Conservation (phyloP, 2,888 invertebrate genomes). For the Drosophila austrosaltans region DNA sequence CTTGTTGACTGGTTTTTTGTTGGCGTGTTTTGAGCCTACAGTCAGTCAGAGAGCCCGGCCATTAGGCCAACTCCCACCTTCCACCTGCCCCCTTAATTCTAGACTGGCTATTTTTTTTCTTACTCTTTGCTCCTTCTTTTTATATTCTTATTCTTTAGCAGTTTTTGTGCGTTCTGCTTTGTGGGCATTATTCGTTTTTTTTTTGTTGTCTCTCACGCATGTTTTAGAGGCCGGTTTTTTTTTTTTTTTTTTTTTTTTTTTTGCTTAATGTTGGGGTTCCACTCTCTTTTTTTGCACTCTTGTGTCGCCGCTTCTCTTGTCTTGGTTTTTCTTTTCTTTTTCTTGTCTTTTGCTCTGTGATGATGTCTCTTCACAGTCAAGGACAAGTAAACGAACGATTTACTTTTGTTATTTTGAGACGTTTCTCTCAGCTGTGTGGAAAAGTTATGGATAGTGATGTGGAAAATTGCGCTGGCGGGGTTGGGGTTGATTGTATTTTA, state of each 20-base stretch:
- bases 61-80: constrained; percentile 5
- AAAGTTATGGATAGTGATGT: constrained; percentile 1
- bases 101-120: constrained; percentile 32
- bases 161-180: constrained; percentile 45
- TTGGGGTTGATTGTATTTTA: background rate
- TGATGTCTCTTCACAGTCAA: constrained; percentile 67
- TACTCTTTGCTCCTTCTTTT: constrained; percentile 43
- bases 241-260: constrained; percentile 52
- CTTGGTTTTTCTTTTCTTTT: constrained; percentile 16
- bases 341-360: constrained; percentile 18
- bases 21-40: constrained; percentile 11
- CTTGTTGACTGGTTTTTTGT: constrained; percentile 41
- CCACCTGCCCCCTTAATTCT: constrained; percentile 11
- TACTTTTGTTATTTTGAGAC: constrained; percentile 41
- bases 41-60: constrained; percentile 27
- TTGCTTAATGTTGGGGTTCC: constrained; percentile 7
- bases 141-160: constrained; percentile 28
- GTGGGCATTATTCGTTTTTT: constrained; percentile 44
- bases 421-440: constrained; percentile 36
- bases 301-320: constrained; percentile 22
- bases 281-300: constrained; percentile 26
- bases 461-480: background rate
- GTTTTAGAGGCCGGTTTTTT: constrained; percentile 69
- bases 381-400: constrained; percentile 78
- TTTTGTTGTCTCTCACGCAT: constrained; percentile 63